Base-by-base conservation (phyloP, 2,888 invertebrate species). In the Capitulum mitella region DNA sequence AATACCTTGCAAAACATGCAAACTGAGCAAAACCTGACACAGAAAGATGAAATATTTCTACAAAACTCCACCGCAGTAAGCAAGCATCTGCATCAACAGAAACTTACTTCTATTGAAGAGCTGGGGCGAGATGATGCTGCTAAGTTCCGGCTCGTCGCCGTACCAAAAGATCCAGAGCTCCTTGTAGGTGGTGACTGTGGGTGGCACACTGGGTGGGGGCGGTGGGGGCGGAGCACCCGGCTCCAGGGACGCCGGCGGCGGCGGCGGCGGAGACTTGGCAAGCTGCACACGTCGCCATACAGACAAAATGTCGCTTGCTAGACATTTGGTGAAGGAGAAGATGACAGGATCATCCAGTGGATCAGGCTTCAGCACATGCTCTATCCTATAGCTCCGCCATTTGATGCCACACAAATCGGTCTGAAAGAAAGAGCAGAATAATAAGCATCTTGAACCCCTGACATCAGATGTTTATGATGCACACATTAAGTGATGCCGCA, bases 101-200 rank as follows among this genome's bases (percentile, higher is more conserved):
- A 26, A 74, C 70, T 70, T 43, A 61, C 78, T 70, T 26, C 43
- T n/a, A 58, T 80, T 81, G 78, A 78, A 78, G 43, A 81, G 79
- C 78, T 81, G 81, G 29, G 81, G 81, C 8, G 80, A 79, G 34
- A 81, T 79, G 29, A 81, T 78, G 78, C 79, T 80, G 78, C 80
- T 78, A 64, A 81, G 80, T 58, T 95, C 94, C 79, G 96, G 96
- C 87, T 96, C 95, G 86, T 97, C 97, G 85, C 97, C 97, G 88
- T 98, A 99, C 98, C 98, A 99, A 89, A 99, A 99, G 87, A 99
- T 94, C 98, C 98, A 99, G 81, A 99, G 90, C 87, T 99, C 98
- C 89, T 98, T 98, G 86, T 82, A 51, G 81, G 80, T 78, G 80
- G 80, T 80, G 78, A 78, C 78, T 80, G 79, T 81, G 80, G 81